Base-by-base conservation (phyloP, 2,113 vertebrate species). In the Lepisosteus osseus region DNA sequence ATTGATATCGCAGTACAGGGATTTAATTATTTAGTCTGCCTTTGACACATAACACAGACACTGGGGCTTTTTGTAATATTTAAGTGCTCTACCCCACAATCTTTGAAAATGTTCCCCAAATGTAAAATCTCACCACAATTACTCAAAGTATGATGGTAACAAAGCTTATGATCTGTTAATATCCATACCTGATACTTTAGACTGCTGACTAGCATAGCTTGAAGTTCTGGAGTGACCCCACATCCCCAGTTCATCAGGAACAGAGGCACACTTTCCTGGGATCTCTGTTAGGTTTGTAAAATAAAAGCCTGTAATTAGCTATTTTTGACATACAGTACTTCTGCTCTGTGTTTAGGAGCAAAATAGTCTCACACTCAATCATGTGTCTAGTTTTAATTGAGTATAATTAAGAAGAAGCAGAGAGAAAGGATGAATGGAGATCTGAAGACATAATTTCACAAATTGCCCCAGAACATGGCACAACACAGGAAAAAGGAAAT, bases 151-250 rank as follows among this genome's bases (percentile, higher is more conserved):
- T 29, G 29, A 29, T 29, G 29, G 29, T 29, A 2, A 11, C 2
- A 43, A 66, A 14, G n/a, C 47, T 7, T 15, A 54, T 17, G 54
- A 59, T 5, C 7, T 69, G 13, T 66, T 51, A 68, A 43, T n/a
- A 42, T 54, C 15, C 67, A 43, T 92, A 98, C 97, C 97, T 90
- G 97, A 98, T 61, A 96, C 87, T 91, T 95, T 97, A 17, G 96
- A 99, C 51, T 95, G 94, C 84, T 97, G 94, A 80, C 96, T 98
- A 74, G 96, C 91, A 76, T 95, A 88, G 86, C 96, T 98, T 61
- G 96, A 90, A 51, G 94, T 97, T 86, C 97, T 92, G 15, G 95
- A 96, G 89, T 98, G 95, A 76, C 95, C 93, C 57, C 85, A 92
- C 5, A 86, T 86, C 62, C 93, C 83, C 64, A 95, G 87, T 79